A percentile compares a stretch with the other conserved stretches of the same genome.
Evolutionary conservation across 2,113 vertebrate species (phyloP).

Genomic region (Pelecanoides urinatrix): DNA sequence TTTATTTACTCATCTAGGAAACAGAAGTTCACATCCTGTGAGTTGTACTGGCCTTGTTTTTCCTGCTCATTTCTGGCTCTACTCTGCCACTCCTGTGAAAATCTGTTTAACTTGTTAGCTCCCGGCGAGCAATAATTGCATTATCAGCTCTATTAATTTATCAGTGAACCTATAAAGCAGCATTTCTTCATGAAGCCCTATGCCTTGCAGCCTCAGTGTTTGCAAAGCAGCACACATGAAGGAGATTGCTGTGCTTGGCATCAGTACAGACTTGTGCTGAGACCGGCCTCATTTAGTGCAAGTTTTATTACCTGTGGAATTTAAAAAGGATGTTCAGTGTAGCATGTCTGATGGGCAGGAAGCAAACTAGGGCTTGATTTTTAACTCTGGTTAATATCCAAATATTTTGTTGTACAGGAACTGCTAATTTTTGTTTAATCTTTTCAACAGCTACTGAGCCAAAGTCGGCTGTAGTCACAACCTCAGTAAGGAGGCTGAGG

Average conservation of each 20-base stretch:
- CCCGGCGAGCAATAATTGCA: not conserved
- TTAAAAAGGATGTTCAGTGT: constrained; percentile 71
- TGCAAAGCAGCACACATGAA: constrained; percentile 53
- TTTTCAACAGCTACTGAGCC: constrained; percentile 36
- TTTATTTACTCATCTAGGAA: constrained; percentile 56
- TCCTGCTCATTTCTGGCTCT: not conserved
- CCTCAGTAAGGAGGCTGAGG: not conserved
- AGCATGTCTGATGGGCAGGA: constrained; percentile 68
- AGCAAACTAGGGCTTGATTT: constrained; percentile 62
- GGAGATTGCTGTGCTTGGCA: constrained; percentile 61
- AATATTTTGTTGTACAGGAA: constrained; percentile 40
- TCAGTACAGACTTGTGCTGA: constrained; percentile 59
- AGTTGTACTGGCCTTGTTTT: constrained; percentile 26
- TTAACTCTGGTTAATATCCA: constrained; percentile 51
- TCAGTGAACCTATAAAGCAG: not conserved
- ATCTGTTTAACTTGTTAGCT: constrained; percentile 4
- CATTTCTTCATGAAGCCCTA: not conserved
- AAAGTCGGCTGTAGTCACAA: not conserved
- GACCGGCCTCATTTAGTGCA: constrained; percentile 57
- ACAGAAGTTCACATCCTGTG: constrained; percentile 33
- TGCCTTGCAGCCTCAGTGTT: constrained; percentile 14
- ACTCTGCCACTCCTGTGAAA: not conserved
- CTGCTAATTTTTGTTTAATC: constrained; percentile 61
- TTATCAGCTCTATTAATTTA: constrained; percentile 37
- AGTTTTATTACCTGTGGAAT: constrained; percentile 75